A percentile compares a stretch with the other conserved stretches of the same genome.
phyloP scores from a whole-genome alignment of 2,888 invertebrate genomes.

The Ischnus inquisitorius region DNA sequence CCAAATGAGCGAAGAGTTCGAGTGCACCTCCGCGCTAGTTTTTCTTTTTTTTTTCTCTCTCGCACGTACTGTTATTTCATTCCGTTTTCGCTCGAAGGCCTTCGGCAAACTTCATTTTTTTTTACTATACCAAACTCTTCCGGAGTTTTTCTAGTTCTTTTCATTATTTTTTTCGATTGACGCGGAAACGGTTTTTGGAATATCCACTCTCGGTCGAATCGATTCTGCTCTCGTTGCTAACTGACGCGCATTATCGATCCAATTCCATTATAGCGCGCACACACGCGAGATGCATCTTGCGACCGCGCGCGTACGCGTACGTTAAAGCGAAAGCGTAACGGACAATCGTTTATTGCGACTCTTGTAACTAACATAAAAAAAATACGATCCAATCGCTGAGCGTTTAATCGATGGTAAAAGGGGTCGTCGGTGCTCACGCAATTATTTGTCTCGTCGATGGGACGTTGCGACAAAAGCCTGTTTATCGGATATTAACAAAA shows the following conservation, averaged over 20 bases:
- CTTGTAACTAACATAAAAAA: not conserved
- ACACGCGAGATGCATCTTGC: not conserved
- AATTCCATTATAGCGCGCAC: constrained; percentile 29
- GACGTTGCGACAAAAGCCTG: no score
- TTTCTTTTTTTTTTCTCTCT: constrained; percentile 1
- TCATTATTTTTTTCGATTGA: not conserved
- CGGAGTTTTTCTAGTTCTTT: not conserved
- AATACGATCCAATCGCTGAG: no score
- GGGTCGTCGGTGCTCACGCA: no score
- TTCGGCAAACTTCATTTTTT: not conserved
- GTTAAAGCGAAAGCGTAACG: not conserved
- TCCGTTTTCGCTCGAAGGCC: constrained; percentile 1
- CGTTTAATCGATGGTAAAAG: no score
- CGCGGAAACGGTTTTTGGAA: constrained; percentile 37
- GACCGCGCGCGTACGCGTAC: not conserved
- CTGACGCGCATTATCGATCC: constrained; percentile 18
- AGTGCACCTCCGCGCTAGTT: constrained; percentile 6
- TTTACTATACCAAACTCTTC: no score
- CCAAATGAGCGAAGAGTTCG: constrained; percentile 20
- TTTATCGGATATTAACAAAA: no score
- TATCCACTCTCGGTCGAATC: constrained; percentile 19
- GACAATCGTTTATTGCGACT: not conserved
- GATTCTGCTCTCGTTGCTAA: constrained; percentile 16
- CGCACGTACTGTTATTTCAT: constrained; percentile 24
- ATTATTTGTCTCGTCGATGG: no score